Conservation (phyloP, 2,113 vertebrate species). For the Polypterus senegalus region DNA sequence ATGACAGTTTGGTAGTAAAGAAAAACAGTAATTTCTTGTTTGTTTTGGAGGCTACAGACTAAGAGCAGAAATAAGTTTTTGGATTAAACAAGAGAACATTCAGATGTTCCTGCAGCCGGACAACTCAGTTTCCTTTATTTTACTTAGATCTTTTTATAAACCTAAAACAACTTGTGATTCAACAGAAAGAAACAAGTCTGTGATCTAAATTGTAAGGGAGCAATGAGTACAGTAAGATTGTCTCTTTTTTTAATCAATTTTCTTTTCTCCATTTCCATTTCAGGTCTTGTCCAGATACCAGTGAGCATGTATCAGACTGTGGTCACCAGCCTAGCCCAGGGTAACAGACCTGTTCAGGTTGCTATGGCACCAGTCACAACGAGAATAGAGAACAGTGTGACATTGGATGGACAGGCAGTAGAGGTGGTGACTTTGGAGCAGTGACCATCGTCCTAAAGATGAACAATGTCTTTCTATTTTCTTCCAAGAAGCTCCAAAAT, state of each 20-base stretch:
- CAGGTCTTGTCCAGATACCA: conserved; percentile 91
- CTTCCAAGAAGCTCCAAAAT: conserved; percentile 24
- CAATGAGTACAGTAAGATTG: background rate
- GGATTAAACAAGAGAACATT: too few species aligned
- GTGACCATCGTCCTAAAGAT: conserved; percentile 41
- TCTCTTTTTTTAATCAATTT: background rate
- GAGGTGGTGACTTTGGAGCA: conserved; percentile 93
- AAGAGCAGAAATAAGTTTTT: too few species aligned
- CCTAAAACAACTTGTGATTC: too few species aligned
- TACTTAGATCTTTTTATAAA: too few species aligned
- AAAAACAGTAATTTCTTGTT: too few species aligned
- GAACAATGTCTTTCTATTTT: conserved; percentile 25
- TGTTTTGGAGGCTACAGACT: too few species aligned
- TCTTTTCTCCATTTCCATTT: background rate
- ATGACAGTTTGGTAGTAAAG: too few species aligned
- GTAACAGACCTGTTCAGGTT: conserved; percentile 90
- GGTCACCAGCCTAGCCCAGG: conserved; percentile 91
- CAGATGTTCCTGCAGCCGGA: too few species aligned
- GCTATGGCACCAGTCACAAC: conserved; percentile 91
- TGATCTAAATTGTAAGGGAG: background rate
- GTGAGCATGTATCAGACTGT: conserved; percentile 98
- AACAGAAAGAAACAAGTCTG: too few species aligned
- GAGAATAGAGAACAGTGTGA: conserved; percentile 83
- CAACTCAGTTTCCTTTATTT: too few species aligned
- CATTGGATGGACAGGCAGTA: conserved; percentile 89